Percentiles rank a stretch among this genome's conserved stretches.
Conservation (phyloP, 2,797 vertebrate genomes). For the Selene dorsalis region DNA sequence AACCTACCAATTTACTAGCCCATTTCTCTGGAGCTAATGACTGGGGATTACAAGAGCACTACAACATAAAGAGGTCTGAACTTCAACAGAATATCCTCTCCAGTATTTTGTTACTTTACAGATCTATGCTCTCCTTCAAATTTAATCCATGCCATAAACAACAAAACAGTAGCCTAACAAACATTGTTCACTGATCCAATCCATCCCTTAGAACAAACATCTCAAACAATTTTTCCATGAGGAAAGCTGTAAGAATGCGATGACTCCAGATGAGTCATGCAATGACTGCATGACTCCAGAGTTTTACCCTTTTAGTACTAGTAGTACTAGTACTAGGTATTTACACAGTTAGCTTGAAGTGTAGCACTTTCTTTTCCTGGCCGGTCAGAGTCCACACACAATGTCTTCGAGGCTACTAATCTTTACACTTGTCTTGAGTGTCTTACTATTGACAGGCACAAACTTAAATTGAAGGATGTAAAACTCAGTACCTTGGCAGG, state of each 20-base stretch:
- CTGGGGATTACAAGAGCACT: no score
- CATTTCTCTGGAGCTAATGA: background rate
- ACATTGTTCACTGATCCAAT: constrained; percentile 10
- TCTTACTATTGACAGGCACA: background rate
- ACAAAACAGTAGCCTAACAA: background rate
- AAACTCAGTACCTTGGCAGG: background rate
- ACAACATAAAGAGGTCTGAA: background rate
- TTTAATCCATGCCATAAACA: background rate
- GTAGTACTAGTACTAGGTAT: background rate
- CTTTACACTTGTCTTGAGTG: background rate
- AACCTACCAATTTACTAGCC: no score
- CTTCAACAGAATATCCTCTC: background rate
- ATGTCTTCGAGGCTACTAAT: background rate
- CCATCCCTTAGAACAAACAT: constrained; percentile 3
- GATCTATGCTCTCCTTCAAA: background rate
- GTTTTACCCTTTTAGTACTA: background rate
- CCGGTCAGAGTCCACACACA: background rate
- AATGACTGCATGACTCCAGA: background rate
- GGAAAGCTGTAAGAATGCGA: background rate
- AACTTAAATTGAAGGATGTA: background rate
- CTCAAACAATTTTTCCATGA: background rate
- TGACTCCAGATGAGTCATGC: background rate
- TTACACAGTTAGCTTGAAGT: background rate
- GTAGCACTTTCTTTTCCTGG: background rate
- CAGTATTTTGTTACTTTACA: background rate